phyloP scores from a whole-genome alignment of 2,888 invertebrate genomes.

The Desoria tigrina region DNA sequence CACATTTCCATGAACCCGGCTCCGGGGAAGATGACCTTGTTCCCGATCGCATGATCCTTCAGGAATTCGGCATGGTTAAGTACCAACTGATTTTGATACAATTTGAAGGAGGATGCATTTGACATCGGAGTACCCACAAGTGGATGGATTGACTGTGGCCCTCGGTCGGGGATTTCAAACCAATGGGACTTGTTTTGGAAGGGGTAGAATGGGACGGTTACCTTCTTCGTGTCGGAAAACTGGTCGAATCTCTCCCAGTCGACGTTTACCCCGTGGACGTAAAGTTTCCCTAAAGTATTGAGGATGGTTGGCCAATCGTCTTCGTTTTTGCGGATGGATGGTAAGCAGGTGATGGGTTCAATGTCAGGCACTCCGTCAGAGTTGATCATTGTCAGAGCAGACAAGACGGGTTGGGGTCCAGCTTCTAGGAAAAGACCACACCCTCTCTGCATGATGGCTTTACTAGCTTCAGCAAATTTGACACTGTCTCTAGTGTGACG shows the following conservation, averaged over 20 bases:
- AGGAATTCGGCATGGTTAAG: constrained; percentile 11
- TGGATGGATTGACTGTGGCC: constrained; percentile 22
- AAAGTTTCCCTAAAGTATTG: constrained; percentile 19
- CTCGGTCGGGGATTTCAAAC: constrained; percentile 9
- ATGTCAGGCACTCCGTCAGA: not conserved
- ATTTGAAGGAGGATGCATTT: constrained; percentile 15
- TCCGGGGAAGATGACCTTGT: constrained; percentile 26
- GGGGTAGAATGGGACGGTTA: constrained; percentile 25
- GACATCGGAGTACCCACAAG: constrained; percentile 21
- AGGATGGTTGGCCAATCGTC: constrained; percentile 24
- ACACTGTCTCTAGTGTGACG: constrained; percentile 37
- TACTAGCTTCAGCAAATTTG: constrained; percentile 24
- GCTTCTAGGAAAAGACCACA: constrained; percentile 30
- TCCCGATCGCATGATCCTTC: constrained; percentile 25
- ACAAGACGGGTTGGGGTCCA: constrained; percentile 39
- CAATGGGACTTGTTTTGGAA: constrained; percentile 26
- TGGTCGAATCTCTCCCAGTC: constrained; percentile 7
- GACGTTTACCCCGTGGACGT: constrained; percentile 8
- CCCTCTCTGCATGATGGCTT: constrained; percentile 10
- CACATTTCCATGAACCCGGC: constrained; percentile 32
- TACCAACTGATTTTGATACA: constrained; percentile 18
- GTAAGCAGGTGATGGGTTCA: constrained; percentile 13
- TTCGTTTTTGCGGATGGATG: constrained; percentile 24
- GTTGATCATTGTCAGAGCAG: constrained; percentile 22
- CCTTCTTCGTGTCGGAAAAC: constrained; percentile 16